Conservation (phyloP, 2,113 vertebrate species). For the Centropristis striata region DNA sequence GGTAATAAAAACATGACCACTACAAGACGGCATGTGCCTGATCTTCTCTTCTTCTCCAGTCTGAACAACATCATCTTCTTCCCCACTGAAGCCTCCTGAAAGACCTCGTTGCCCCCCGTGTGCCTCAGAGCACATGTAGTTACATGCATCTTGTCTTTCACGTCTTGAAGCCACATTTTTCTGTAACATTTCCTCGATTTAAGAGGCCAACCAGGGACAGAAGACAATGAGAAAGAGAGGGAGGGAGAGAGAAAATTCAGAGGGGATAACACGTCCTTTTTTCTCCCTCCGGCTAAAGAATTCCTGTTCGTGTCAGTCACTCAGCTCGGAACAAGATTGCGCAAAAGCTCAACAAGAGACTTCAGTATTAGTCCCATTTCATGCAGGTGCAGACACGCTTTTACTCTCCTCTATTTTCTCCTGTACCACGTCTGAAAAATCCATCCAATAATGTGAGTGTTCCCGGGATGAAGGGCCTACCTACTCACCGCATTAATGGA, state of each 20-base stretch:
- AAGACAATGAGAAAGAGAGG: too few relatives aligned
- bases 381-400: constrained; percentile 60
- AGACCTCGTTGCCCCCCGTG: not conserved
- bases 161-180: constrained; percentile 47
- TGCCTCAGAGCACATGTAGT: constrained; percentile 21
- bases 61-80: not conserved
- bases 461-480: constrained; percentile 18
- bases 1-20: not conserved
- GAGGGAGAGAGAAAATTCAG: not conserved
- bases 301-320: constrained; percentile 53
- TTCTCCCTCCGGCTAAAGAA: constrained; percentile 39
- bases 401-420: not conserved
- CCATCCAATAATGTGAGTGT: constrained; percentile 5
- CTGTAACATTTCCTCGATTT: constrained; percentile 36
- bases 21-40: not conserved
- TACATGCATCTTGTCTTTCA: constrained; percentile 24
- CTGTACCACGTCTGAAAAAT: constrained; percentile 22
- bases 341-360: constrained; percentile 39
- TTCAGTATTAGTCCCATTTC: constrained; percentile 36
- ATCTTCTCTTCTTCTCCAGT: not conserved
- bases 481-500: constrained; percentile 50
- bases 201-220: not conserved
- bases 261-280: constrained; percentile 25
- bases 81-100: constrained; percentile 22
- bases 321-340: constrained; percentile 47